Percentiles rank a stretch among this genome's conserved stretches.
Evolutionary conservation across 2,888 invertebrate genomes (phyloP).

Genomic region (Phortica magna): DNA sequence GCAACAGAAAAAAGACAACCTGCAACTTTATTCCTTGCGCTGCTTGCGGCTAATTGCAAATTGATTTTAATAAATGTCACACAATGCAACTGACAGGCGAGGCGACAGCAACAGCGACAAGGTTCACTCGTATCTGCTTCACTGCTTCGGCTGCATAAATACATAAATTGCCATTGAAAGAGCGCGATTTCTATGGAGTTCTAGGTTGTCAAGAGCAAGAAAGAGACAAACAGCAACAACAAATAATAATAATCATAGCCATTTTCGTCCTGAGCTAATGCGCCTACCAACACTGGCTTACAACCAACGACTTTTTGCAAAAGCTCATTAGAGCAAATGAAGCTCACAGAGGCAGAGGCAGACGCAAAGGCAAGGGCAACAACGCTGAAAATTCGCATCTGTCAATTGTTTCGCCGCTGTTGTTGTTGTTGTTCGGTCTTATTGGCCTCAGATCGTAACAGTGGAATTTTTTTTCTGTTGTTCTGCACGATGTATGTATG

Average conservation of each 20-base stretch:
- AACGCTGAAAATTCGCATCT: slow-evolving; percentile 21
- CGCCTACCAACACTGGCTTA: background rate
- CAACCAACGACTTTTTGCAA: background rate
- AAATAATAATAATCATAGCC: background rate
- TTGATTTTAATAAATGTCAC: slow-evolving; percentile 63
- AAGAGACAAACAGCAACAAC: background rate
- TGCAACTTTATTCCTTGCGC: slow-evolving; percentile 58
- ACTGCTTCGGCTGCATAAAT: slow-evolving; percentile 64
- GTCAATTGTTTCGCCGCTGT: slow-evolving; percentile 13
- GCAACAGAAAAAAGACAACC: slow-evolving; percentile 31
- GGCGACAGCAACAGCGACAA: slow-evolving; percentile 53
- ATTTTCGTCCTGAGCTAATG: background rate
- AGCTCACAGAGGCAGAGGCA: background rate
- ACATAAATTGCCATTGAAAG: slow-evolving; percentile 64
- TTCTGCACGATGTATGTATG: background rate
- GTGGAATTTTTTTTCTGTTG: background rate
- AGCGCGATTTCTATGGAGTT: background rate
- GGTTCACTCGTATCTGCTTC: background rate
- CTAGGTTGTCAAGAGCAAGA: background rate
- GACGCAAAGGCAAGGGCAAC: background rate
- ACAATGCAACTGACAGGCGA: slow-evolving; percentile 38
- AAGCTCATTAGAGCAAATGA: slow-evolving; percentile 32
- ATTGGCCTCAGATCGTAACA: background rate
- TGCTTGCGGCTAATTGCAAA: slow-evolving; percentile 71
- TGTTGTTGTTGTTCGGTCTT: background rate